Percentiles rank a stretch among this genome's conserved stretches.
Evolutionary conservation across 1,140 invertebrate species (phyloP).

Genomic region (Ephestia elutella): DNA sequence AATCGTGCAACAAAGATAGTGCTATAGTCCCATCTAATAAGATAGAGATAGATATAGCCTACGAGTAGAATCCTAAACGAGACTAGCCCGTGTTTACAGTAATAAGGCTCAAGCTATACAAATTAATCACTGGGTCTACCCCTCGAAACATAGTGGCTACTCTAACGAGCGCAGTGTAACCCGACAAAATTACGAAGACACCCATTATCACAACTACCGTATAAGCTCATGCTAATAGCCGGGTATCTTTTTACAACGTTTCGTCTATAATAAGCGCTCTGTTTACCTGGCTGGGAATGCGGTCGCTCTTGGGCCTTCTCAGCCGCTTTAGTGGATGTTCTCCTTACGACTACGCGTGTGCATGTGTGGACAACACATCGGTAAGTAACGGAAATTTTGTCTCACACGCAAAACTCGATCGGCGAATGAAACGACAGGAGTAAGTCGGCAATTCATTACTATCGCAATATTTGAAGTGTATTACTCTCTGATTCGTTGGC

Average conservation of each 20-base stretch:
- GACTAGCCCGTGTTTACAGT: constrained; percentile 31
- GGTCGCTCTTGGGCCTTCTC: constrained; percentile 75
- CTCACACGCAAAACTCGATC: constrained; percentile 41
- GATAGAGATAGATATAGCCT: constrained; percentile 19
- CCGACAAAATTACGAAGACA: constrained; percentile 39
- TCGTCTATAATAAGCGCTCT: constrained; percentile 59
- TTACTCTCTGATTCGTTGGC: constrained; percentile 30
- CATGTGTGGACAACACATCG: constrained; percentile 72
- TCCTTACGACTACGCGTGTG: constrained; percentile 74
- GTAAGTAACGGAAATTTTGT: constrained; percentile 57
- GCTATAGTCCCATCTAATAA: constrained; percentile 42
- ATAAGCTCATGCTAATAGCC: constrained; percentile 58
- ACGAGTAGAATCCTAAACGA: constrained; percentile 38
- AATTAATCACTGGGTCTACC: constrained; percentile 40
- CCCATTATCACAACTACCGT: constrained; percentile 40
- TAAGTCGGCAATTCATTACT: neutral
- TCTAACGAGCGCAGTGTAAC: constrained; percentile 55
- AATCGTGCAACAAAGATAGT: constrained; percentile 57
- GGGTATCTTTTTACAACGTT: constrained; percentile 45
- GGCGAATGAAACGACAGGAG: constrained; percentile 32
- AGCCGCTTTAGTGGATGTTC: constrained; percentile 75
- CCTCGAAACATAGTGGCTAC: constrained; percentile 27
- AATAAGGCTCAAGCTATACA: constrained; percentile 37
- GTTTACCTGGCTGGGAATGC: constrained; percentile 75
- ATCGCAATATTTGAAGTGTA: neutral